Conservation (phyloP, 2,113 vertebrate species). For the Ceyx melanurus region DNA sequence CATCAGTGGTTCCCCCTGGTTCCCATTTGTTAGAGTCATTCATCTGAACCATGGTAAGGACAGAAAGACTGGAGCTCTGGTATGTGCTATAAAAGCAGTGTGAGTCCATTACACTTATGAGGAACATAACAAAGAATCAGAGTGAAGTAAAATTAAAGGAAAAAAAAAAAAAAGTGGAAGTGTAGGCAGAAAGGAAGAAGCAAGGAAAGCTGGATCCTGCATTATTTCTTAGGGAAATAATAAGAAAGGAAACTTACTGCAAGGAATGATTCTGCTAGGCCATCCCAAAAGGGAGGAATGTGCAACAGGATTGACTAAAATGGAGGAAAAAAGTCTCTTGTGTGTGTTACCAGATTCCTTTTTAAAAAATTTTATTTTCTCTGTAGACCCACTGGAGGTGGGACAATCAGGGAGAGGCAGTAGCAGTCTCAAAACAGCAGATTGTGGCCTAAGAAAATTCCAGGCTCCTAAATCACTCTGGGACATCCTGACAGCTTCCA, state of each 20-base stretch:
- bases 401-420: background rate
- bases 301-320: background rate
- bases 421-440: background rate
- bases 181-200: background rate
- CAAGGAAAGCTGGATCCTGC: background rate
- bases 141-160: background rate
- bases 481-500: background rate
- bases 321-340: background rate
- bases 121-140: background rate
- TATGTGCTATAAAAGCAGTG: background rate
- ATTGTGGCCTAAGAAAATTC: background rate
- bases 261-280: background rate
- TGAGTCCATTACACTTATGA: background rate
- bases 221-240: background rate
- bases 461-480: background rate
- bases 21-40: background rate
- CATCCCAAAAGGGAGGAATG: background rate
- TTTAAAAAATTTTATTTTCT: no score
- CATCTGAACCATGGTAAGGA: background rate
- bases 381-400: background rate
- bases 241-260: background rate
- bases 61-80: background rate
- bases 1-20: background rate
- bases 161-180: background rate
- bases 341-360: background rate